phyloP scores from a whole-genome alignment of 2,113 vertebrate genomes.

The Sinocyclocheilus grahami region DNA sequence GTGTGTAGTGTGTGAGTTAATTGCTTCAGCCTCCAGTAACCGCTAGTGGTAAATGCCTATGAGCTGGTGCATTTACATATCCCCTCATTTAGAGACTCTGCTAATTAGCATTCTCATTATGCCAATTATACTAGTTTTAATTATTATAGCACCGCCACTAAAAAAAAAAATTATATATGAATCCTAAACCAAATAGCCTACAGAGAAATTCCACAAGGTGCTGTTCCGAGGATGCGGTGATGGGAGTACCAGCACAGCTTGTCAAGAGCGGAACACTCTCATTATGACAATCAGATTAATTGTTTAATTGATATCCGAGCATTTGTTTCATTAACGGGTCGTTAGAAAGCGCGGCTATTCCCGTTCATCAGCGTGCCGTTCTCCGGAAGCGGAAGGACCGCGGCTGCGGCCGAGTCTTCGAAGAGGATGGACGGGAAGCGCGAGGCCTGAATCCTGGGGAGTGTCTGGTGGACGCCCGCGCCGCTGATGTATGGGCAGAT shows the following conservation, averaged over 20 bases:
- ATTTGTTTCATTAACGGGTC: constrained; percentile 20
- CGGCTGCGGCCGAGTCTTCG: not conserved
- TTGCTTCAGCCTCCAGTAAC: constrained; percentile 35
- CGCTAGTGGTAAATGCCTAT: constrained; percentile 40
- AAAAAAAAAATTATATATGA: not conserved
- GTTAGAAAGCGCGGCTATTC: constrained; percentile 37
- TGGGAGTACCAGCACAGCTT: constrained; percentile 8
- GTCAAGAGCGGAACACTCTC: constrained; percentile 14
- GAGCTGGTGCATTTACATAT: constrained; percentile 42
- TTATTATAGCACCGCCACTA: constrained; percentile 28
- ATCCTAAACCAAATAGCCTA: constrained; percentile 32
- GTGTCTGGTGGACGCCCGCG: constrained; percentile 67
- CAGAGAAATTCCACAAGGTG: constrained; percentile 37
- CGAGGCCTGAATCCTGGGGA: constrained; percentile 70
- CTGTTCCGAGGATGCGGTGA: constrained; percentile 1
- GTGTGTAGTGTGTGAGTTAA: constrained; percentile 39
- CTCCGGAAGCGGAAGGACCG: not conserved
- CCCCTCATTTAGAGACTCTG: constrained; percentile 38
- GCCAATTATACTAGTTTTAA: constrained; percentile 43
- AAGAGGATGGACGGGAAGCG: not conserved
- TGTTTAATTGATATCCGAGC: constrained; percentile 41
- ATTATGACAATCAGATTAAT: constrained; percentile 39
- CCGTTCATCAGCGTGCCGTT: not conserved
- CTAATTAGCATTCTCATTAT: constrained; percentile 46
- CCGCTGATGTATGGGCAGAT: constrained; percentile 88